Evolutionary conservation across 2,113 vertebrate genomes (phyloP).

Genomic region (Podarcis muralis): DNA sequence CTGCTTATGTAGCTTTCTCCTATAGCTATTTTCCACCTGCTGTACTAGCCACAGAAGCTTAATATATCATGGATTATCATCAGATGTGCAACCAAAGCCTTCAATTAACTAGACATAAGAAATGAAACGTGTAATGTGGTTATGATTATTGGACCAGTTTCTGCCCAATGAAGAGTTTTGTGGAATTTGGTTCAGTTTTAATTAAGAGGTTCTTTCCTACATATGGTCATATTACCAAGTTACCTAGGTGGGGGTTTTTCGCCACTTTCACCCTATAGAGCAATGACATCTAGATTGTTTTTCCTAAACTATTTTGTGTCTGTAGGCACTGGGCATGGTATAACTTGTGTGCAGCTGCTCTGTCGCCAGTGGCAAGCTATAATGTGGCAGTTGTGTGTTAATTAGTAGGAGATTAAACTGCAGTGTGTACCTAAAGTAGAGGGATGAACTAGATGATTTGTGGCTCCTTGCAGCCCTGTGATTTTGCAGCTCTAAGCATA

Average conservation of each 20-base stretch:
- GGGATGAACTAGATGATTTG: neutral
- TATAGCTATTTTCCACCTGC: neutral
- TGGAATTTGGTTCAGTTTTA: neutral
- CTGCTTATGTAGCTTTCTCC: neutral
- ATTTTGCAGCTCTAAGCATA: neutral
- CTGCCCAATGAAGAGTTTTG: neutral
- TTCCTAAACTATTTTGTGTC: neutral
- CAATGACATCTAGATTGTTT: neutral
- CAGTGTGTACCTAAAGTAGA: neutral
- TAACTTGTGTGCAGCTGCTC: neutral
- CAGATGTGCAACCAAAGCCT: neutral
- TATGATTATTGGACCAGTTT: neutral
- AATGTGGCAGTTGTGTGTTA: neutral
- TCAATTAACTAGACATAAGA: neutral
- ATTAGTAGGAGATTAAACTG: neutral
- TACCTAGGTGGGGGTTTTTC: neutral
- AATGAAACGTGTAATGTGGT: neutral
- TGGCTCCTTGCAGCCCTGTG: neutral
- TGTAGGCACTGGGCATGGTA: neutral
- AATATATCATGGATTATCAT: neutral
- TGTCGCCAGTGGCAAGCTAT: neutral
- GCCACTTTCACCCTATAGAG: neutral
- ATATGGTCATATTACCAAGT: neutral
- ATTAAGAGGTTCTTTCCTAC: neutral
- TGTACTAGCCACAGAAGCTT: neutral